Percentiles rank a stretch among this genome's conserved stretches.
Evolutionary conservation across 2,113 vertebrate genomes (phyloP).

Genomic region (Gila orcuttii): DNA sequence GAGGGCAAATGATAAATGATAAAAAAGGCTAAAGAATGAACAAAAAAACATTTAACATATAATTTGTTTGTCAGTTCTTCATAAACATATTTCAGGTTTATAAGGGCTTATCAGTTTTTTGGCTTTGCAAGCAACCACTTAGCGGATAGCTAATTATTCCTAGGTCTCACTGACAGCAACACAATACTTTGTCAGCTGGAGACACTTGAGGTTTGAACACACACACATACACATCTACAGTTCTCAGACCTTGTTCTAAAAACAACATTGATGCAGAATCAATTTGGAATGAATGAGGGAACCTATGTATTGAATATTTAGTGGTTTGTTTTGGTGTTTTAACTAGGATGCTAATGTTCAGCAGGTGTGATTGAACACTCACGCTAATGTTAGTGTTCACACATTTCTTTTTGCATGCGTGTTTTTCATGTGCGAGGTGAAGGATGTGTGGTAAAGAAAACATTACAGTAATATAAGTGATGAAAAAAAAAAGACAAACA

Average conservation of each 20-base stretch:
- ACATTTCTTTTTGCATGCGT: slow-evolving; percentile 38
- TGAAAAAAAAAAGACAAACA: slow-evolving; percentile 33
- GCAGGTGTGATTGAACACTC: not conserved
- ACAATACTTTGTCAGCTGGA: slow-evolving; percentile 10
- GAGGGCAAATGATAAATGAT: no score
- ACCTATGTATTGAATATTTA: not conserved
- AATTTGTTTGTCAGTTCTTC: not conserved
- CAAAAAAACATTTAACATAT: no score
- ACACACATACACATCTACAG: slow-evolving; percentile 37
- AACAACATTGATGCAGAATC: not conserved
- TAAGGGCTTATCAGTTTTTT: not conserved
- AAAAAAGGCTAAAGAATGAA: no score
- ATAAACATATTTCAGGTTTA: not conserved
- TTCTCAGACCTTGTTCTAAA: not conserved
- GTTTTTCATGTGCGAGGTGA: not conserved
- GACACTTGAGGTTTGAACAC: slow-evolving; percentile 56
- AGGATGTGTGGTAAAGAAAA: not conserved
- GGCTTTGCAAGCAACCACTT: not conserved
- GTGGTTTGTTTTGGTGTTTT: not conserved
- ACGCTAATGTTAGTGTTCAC: not conserved
- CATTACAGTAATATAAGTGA: slow-evolving; percentile 3
- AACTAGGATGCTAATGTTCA: not conserved
- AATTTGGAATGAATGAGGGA: slow-evolving; percentile 40
- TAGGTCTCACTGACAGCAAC: not conserved
- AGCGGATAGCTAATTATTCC: not conserved